Conservation (phyloP, 2,888 invertebrate species). For the Lamellibrachia satsuma region DNA sequence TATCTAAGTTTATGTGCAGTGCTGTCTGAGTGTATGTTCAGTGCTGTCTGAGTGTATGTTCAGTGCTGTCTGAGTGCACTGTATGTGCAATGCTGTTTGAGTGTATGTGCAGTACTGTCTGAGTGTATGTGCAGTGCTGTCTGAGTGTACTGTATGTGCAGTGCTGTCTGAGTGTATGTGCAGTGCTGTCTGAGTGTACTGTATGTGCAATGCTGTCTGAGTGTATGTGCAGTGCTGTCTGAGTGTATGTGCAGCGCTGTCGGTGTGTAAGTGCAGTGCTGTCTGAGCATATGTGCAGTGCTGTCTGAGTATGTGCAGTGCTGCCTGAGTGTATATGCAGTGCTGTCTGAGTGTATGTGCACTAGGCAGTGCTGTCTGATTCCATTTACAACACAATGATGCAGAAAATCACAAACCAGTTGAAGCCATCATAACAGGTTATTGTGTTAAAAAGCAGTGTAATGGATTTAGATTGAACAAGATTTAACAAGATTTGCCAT, state of each 20-base stretch:
- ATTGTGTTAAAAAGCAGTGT: background rate
- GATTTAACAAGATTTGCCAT: too few species aligned
- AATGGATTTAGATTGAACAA: background rate
- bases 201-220: too few species aligned
- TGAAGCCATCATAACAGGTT: background rate
- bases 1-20: background rate
- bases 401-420: background rate
- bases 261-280: background rate
- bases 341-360: background rate
- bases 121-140: too few species aligned
- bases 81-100: background rate
- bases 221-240: background rate
- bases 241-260: background rate
- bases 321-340: too few species aligned
- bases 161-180: too few species aligned
- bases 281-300: too few species aligned
- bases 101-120: background rate
- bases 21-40: too few species aligned
- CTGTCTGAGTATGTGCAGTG: too few species aligned
- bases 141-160: too few species aligned
- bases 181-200: too few species aligned
- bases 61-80: too few species aligned
- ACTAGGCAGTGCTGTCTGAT: background rate
- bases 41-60: too few species aligned
- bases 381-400: background rate